Evolutionary conservation across 1,140 invertebrate species (phyloP), one percentile per base, ranked within the genome.

Genomic region (Acromyrmex echinatior): DNA sequence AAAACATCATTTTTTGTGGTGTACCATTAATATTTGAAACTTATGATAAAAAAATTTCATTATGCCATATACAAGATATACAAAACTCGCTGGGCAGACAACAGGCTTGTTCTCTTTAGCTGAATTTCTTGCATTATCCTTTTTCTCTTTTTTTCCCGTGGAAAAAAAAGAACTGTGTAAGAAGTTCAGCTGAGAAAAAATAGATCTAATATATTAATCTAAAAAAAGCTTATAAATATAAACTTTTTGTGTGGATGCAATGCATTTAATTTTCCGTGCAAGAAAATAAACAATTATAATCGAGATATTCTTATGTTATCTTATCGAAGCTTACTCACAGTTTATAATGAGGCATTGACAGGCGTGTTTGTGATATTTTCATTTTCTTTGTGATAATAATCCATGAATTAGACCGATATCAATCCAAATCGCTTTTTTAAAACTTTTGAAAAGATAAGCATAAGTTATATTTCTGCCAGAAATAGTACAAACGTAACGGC

Each of bases 251-350:
- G 35, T 25, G 21, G 68, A 73, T 73, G 35, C 10, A 58, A 35
- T 31, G 5, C 0, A 45, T 82, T 21, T 73, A 73, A 45, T 73
- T 82, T 73, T 60, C n/a, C 3, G 2, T 45, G 25, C 28, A 58
- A 56, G 6, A 35, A 16, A 79, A 25, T 35, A 58, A 25, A 0
- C 1, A 4, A 18, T 49, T 84, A 62, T 39, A 68, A 56, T 60
- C 16, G 53, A 28, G 35, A 73, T 31, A 73, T 0, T 0, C n/a
- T 31, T 28, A 9, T 39, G 21, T 49, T 76, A 84, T 84, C 80
- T 73, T 45, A 58, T 35, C 25, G 56, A 35, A 18, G 58, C 18
- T 84, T 71, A 63, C 3, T 84, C 80, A 35, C 70, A 35, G 31
- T 5, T 35, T 35, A 76, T 49, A 31, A 51, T 45, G 68, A 45